These are phyloP conservation scores for Corydoras maculifer DNA, from an alignment of 2,113 vertebrate genomes.

Conservation along the genomic window DNA sequence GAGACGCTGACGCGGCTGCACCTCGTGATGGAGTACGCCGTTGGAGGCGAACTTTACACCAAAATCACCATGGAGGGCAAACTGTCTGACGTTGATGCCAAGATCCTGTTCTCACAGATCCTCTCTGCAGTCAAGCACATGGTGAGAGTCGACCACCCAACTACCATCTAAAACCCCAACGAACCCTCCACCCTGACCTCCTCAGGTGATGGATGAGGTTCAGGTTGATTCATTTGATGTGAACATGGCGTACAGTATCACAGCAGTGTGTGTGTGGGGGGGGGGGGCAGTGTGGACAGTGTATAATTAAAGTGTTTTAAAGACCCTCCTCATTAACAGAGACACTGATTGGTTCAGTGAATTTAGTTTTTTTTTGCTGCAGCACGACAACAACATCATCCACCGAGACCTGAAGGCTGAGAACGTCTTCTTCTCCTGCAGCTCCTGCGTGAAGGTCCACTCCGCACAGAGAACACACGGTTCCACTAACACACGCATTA, in stretches of 20 bases:
- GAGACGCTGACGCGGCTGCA: slow-evolving; percentile 90
- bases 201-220: no score
- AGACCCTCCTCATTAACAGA: no score
- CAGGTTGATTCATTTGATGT: no score
- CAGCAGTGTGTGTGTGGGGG: no score
- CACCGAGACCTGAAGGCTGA: slow-evolving; percentile 94
- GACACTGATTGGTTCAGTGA: no score
- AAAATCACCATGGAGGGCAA: slow-evolving; percentile 89
- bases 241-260: no score
- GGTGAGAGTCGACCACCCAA: slow-evolving; percentile 62
- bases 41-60: slow-evolving; percentile 90
- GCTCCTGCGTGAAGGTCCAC: slow-evolving; percentile 83
- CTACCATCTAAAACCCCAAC: no score
- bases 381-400: slow-evolving; percentile 94
- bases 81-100: slow-evolving; percentile 80
- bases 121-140: slow-evolving; percentile 95
- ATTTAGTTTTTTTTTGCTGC: slow-evolving; percentile 27
- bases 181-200: no score
- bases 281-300: no score
- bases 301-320: no score
- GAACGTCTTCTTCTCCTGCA: slow-evolving; percentile 86
- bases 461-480: no score
- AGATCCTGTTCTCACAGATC: slow-evolving; percentile 90
- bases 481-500: no score
- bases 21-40: slow-evolving; percentile 92